Evolutionary conservation across 2,888 invertebrate species (phyloP), one percentile per base, ranked within the genome.

Genomic region (Netelia fuscicornis): DNA sequence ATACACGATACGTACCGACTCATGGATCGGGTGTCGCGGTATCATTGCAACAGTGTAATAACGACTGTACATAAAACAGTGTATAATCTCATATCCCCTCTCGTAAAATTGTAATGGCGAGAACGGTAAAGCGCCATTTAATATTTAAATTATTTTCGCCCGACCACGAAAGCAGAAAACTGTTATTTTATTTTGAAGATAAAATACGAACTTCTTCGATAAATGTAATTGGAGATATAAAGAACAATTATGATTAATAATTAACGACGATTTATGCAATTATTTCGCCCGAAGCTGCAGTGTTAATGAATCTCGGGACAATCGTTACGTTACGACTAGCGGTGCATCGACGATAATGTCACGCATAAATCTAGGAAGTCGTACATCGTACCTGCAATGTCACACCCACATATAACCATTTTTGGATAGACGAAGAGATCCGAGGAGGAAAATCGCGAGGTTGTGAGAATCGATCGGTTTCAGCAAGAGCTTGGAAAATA

Each of bases 281-380:
- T 74, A 68, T 44, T 72, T 62, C 64, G 70, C 83, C 78, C 81
- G 72, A 78, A 87, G 79, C 70, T 81, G 72, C 79, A 76, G 58
- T 68, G 67, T 71, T 48, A 58, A 64, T 64, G 62, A 25, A 44
- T 13, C 37, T 60, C 56, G 37, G 23, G 11, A 72, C 60, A 67
- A 77, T 74, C 1, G 6, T 37, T 37, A 6, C 71, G 52, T 64
- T 72, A 54, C 48, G 76, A 76, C 76, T 72, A 84, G 81, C 65
- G 37, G 52, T 76, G 60, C 79, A 58, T 82, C 71, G 37, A 74
- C 77, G 60, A 74, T 77, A 82, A 81, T 78, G 48, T 72, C 72
- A 10, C 20, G 65, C 81, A 86, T 84, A 82, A 87, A 84, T 84
- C 75, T 80, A 80, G 86, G 85, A 87, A 86, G 72, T 70, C 68